Evolutionary conservation across 2,797 vertebrate species (phyloP), one percentile per base, ranked within the genome.

Genomic region (Cirrhinus molitorella): DNA sequence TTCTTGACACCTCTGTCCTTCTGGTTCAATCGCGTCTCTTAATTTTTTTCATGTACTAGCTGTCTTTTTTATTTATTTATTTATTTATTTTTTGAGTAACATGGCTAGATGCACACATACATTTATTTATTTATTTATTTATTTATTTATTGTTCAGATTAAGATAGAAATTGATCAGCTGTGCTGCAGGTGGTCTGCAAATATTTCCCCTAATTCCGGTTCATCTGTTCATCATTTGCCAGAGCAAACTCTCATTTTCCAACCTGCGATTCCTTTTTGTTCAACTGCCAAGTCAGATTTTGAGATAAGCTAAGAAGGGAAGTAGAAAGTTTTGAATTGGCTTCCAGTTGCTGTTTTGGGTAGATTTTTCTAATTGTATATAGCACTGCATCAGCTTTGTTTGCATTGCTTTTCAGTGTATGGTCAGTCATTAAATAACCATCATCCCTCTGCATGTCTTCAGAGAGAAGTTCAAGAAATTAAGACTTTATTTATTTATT

Each of bases 341-440:
- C 40, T 47, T 28, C n/a, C n/a, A 43, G 17, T 76, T 59, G n/a
- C 3, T 21, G 5, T 75, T 55, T 55, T 11, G n/a, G 21, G 53
- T 14, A 68, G 51, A 55, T 49, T 83, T n/a, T 28, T 67, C 16
- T 67, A 31, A 78, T 49, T 25, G 65, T 59, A n/a, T n/a, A n/a
- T n/a, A n/a, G n/a, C n/a, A n/a, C 19, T 34, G 16, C 3, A 10
- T 19, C 68, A 31, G 10, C 12, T 28, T 72, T 31, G 2, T 3
- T 51, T 51, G 4, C 12, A 45, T 68, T 12, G 1, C 37, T 23
- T 45, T 37, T 23, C 40, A 68, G 23, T 68, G 16, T 7, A 51
- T 51, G 49, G 49, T 17, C 17, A 2, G 19, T 51, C 49, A 37
- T 66, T 11, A 11, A 28, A 61, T 61, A 59, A 59, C 55, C n/a